A percentile compares a stretch with the other conserved stretches of the same genome.
Conservation (phyloP, 92 coral and sea anemone species). For the Parazoanthus darwini region DNA sequence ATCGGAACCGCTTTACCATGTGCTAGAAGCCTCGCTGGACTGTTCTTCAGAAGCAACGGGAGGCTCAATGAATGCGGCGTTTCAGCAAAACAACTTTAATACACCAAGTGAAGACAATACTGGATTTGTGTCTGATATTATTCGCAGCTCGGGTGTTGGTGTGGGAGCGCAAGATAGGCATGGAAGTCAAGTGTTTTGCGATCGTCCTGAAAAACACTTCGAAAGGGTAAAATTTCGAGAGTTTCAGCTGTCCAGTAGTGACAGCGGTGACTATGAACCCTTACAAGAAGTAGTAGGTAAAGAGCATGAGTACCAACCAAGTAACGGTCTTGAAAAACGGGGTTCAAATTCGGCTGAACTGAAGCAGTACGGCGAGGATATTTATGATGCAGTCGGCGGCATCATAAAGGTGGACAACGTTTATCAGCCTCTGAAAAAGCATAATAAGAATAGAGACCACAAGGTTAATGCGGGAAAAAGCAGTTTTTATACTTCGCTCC, state of each 20-base stretch:
- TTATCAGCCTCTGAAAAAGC: constrained; percentile 15
- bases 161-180: neutral
- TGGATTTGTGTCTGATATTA: neutral
- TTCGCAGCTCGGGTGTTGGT: neutral
- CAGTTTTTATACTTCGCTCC: constrained; percentile 26
- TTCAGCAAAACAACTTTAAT: neutral
- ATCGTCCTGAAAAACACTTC: neutral
- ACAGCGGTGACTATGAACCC: constrained; percentile 27
- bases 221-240: constrained; percentile 6
- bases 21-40: neutral
- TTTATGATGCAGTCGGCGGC: constrained; percentile 1
- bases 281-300: neutral
- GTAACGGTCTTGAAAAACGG: neutral
- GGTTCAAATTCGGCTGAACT: neutral
- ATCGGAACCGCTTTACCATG: constrained; percentile 35
- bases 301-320: neutral
- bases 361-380: neutral
- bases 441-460: neutral
- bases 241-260: constrained; percentile 22
- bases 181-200: neutral
- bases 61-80: no score
- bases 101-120: neutral
- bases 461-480: neutral
- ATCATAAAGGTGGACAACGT: neutral
- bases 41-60: neutral